Evolutionary conservation across 2,797 vertebrate species (phyloP).

Genomic region (Amblyopsis hoosieri): DNA sequence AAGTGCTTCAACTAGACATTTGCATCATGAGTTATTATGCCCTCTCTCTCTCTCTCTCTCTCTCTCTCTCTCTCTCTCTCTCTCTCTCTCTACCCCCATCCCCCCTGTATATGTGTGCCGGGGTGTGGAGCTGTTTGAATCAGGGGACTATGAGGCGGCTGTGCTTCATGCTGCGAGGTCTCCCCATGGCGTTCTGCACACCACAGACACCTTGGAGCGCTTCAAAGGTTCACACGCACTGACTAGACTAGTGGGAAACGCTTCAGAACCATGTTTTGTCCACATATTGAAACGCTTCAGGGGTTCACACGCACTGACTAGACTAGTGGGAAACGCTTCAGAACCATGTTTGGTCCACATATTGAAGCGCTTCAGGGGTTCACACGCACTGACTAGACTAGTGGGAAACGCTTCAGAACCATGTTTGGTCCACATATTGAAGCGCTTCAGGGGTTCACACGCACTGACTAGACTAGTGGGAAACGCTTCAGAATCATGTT

Average conservation of each 20-base stretch:
- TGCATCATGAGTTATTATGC: background rate
- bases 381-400: conserved; percentile 2
- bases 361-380: no score
- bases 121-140: conserved; percentile 76
- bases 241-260: conserved; percentile 4
- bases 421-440: no score
- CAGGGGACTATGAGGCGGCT: conserved; percentile 74
- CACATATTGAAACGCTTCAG: no score
- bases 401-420: background rate
- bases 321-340: conserved; percentile 7
- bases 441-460: background rate
- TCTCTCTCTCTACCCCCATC: background rate
- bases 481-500: no score
- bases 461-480: background rate
- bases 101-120: conserved; percentile 46
- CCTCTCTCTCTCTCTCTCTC: background rate
- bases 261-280: no score
- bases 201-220: conserved; percentile 71
- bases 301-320: background rate
- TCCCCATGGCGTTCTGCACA: conserved; percentile 77
- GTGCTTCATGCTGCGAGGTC: conserved; percentile 73
- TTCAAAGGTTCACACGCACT: conserved; percentile 61
- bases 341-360: no score
- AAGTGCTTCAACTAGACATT: background rate
- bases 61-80: background rate